Evolutionary conservation across 2,797 vertebrate genomes (phyloP).

Genomic region (Eulemur rubriventer): DNA sequence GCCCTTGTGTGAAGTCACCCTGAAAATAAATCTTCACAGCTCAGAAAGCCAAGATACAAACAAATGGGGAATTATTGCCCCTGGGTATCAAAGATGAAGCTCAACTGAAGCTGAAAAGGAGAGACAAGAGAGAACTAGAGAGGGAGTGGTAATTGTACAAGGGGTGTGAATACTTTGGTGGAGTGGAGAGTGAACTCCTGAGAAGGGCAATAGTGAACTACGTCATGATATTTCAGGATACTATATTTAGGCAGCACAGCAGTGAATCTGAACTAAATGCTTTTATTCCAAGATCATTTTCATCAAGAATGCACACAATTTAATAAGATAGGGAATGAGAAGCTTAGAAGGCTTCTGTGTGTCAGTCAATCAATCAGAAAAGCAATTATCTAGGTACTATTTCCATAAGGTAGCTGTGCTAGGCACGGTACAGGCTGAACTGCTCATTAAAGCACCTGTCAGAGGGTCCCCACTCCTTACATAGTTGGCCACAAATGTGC

Average conservation of each 20-base stretch:
- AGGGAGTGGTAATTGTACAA: not conserved
- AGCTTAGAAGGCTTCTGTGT: constrained; percentile 35
- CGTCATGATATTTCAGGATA: not conserved
- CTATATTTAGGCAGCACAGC: not conserved
- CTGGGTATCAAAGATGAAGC: not conserved
- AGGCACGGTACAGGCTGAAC: not conserved
- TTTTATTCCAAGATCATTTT: constrained; percentile 41
- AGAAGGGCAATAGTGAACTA: not conserved
- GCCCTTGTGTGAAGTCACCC: constrained; percentile 46
- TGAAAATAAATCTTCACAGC: constrained; percentile 66
- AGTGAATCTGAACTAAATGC: constrained; percentile 5
- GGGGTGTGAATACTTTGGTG: not conserved
- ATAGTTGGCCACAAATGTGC: not conserved
- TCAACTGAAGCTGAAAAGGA: not conserved
- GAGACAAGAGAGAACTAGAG: not conserved
- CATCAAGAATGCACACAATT: constrained; percentile 47
- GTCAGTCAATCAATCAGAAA: constrained; percentile 55
- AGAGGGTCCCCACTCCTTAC: not conserved
- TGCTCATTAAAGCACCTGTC: not conserved
- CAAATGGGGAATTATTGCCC: constrained; percentile 17
- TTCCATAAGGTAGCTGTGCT: not conserved
- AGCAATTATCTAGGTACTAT: constrained; percentile 27
- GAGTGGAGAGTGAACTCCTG: not conserved
- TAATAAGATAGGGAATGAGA: constrained; percentile 57
- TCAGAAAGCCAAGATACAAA: constrained; percentile 46